Conservation (phyloP, 1,140 invertebrate genomes). For the Cotesia chilonis region DNA sequence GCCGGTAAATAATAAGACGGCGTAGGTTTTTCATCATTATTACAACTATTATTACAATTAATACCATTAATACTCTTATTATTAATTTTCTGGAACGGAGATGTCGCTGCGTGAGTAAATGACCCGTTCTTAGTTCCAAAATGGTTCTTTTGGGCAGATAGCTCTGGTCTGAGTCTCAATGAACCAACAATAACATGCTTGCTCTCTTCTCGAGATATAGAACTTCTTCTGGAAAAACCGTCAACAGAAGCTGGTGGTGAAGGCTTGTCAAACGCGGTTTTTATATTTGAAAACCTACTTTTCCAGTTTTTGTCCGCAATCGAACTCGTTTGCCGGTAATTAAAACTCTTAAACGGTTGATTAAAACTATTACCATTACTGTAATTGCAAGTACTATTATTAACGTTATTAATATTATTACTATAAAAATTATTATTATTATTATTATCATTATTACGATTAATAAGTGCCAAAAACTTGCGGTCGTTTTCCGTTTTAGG, state of each 20-base stretch:
- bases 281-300: conserved; percentile 83
- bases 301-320: conserved; percentile 73
- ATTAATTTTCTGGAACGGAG: conserved; percentile 60
- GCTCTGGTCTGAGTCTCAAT: not conserved
- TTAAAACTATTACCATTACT: conserved; percentile 41
- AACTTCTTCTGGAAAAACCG: conserved; percentile 25
- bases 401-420: conserved; percentile 40
- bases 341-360: conserved; percentile 54
- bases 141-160: conserved; percentile 5
- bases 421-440: conserved; percentile 75
- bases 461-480: conserved; percentile 85
- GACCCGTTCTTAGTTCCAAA: conserved; percentile 42
- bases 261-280: conserved; percentile 79
- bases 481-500: conserved; percentile 85
- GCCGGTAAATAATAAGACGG: conserved; percentile 20
- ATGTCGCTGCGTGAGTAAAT: conserved; percentile 59
- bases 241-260: conserved; percentile 17
- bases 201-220: not conserved
- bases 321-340: conserved; percentile 45
- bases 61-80: conserved; percentile 36
- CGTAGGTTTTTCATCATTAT: conserved; percentile 3
- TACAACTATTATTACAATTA: conserved; percentile 17
- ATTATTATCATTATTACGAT: conserved; percentile 72
- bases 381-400: conserved; percentile 76
- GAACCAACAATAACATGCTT: conserved; percentile 15